These are phyloP conservation scores for Heliconius erato DNA, from an alignment of 2,888 invertebrate genomes.

Conservation along the genomic window DNA sequence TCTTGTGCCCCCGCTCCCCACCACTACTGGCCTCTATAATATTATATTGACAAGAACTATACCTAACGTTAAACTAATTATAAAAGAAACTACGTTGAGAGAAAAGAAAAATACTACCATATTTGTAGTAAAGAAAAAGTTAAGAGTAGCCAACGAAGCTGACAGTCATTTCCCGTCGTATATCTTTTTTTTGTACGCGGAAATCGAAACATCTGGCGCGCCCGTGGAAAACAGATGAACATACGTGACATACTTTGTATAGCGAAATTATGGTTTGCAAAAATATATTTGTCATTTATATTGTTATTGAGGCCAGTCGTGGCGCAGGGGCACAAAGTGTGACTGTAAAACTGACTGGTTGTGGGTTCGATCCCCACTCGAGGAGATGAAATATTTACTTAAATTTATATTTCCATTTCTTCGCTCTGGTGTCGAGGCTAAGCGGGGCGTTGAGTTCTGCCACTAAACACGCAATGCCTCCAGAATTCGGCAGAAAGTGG, in stretches of 20 bases:
- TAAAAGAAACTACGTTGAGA: constrained; percentile 48
- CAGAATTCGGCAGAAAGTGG: no score
- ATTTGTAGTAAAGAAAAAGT: constrained; percentile 68
- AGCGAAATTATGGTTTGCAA: constrained; percentile 35
- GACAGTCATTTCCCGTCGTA: constrained; percentile 80
- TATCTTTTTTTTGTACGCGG: constrained; percentile 75
- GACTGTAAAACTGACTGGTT: no score
- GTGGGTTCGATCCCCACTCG: no score
- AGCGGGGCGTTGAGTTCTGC: no score
- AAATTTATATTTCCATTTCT: no score
- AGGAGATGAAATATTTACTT: no score
- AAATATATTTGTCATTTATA: constrained; percentile 22
- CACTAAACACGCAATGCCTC: no score
- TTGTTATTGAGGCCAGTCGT: background rate
- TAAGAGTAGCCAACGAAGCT: constrained; percentile 69
- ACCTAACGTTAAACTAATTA: constrained; percentile 48
- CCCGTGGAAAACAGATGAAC: constrained; percentile 58
- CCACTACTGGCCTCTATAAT: background rate
- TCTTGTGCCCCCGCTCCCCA: no score
- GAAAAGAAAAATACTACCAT: constrained; percentile 53
- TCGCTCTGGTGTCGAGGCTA: no score
- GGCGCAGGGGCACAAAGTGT: no score
- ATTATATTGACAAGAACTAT: constrained; percentile 36
- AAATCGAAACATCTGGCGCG: constrained; percentile 80
- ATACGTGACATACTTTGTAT: constrained; percentile 37